Evolutionary conservation across 1,140 invertebrate genomes (phyloP).

Genomic region (Eurosta solidaginis): DNA sequence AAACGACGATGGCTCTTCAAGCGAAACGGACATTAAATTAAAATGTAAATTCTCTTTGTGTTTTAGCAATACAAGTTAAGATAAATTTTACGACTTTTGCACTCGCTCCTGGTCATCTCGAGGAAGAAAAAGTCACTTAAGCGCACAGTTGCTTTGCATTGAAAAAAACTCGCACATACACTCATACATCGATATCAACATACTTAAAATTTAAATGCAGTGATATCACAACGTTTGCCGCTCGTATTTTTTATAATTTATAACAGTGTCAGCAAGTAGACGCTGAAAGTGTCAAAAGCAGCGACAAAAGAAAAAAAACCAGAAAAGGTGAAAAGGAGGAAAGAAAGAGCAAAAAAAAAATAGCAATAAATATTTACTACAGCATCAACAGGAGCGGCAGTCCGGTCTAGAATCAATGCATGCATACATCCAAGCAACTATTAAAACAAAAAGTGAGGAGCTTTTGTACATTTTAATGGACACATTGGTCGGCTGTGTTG

Average conservation of each 20-base stretch:
- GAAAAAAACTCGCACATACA: not conserved
- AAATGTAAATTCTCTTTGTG: constrained; percentile 27
- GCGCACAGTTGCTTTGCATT: no score
- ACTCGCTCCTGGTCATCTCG: not conserved
- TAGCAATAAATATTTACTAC: not conserved
- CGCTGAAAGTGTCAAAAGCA: constrained; percentile 26
- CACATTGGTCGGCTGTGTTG: constrained; percentile 48
- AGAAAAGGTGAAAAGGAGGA: no score
- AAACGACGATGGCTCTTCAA: not conserved
- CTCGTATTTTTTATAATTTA: constrained; percentile 26
- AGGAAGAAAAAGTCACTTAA: no score
- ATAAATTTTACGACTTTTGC: constrained; percentile 16
- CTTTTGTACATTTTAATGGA: constrained; percentile 40
- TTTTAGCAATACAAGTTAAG: constrained; percentile 15
- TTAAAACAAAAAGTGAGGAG: constrained; percentile 34
- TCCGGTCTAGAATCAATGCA: not conserved
- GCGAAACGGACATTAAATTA: constrained; percentile 16
- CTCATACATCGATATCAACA: not conserved
- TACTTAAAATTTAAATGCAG: not conserved
- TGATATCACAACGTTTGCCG: not conserved
- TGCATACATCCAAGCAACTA: not conserved
- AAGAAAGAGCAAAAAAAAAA: not conserved
- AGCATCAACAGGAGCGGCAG: not conserved
- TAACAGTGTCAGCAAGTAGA: constrained; percentile 25
- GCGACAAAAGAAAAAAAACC: not conserved